Evolutionary conservation across 2,888 invertebrate species (phyloP), one percentile per base, ranked within the genome.

Genomic region (Erannis defoliaria): DNA sequence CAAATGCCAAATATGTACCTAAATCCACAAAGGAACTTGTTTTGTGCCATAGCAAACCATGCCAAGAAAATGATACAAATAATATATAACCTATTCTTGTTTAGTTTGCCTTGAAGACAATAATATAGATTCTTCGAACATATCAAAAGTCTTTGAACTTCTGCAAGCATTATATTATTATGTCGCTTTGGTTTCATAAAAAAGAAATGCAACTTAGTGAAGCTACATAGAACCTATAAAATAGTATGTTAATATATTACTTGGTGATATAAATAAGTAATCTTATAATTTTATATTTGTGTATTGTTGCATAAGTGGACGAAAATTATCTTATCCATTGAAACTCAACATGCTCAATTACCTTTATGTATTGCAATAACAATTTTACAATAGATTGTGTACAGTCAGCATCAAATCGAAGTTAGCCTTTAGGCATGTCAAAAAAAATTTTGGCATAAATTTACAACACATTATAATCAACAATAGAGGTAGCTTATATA

Each of bases 141-240:
- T 37, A 26, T 38, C 31, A 21, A 49, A 50, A 31, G 8, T 50
- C 26, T 42, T 10, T 33, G 37, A 35, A 35, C 33, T 19, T 33
- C n/a, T 21, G n/a, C 10, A n/a, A 31, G n/a, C 1, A 31, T 16
- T 9, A 31, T 18, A 46, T 5, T n/a, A n/a, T n/a, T n/a, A 16
- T 33, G 33, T 18, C 9, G 1, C 3, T 31, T 18, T 19, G 2
- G 5, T 46, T 46, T 31, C n/a, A 23, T 31, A 31, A 31, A 19
- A 46, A 33, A 29, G 19, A 18, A 37, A 51, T 48, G 48, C 49
- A 46, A 55, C 66, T 73, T 66, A 68, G 71, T 75, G 73, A 74
- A 75, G 73, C 72, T 68, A 54, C 57, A 51, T 68, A 66, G 66
- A 33, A 50, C 9, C n/a, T 65, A 68, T 58, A 50, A 42, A 64